phyloP scores from a whole-genome alignment of 2,113 vertebrate genomes.

The Phalacrocorax aristotelis region DNA sequence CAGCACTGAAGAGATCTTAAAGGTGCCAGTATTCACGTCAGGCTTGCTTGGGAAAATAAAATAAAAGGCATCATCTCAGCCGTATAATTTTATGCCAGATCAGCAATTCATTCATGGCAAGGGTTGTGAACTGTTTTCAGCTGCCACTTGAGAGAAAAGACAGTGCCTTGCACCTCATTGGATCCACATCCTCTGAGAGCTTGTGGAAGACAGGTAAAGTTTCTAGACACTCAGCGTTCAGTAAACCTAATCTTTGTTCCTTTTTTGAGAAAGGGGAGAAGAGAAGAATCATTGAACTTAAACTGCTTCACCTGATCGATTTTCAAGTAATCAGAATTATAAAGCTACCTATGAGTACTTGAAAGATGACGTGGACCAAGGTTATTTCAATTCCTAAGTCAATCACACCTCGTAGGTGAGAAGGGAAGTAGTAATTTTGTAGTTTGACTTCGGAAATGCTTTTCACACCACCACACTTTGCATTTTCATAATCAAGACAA shows the following conservation, averaged over 20 bases:
- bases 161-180: background rate
- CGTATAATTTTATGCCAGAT: background rate
- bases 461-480: background rate
- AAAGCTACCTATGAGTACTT: background rate
- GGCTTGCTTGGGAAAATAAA: background rate
- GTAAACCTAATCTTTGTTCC: background rate
- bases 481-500: background rate
- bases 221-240: background rate
- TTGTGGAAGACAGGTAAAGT: background rate
- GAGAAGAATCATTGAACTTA: background rate
- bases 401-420: background rate
- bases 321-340: background rate
- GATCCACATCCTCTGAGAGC: background rate
- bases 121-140: background rate
- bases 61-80: background rate
- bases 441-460: background rate
- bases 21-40: background rate
- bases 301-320: background rate
- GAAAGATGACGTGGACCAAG: background rate
- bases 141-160: background rate
- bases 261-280: background rate
- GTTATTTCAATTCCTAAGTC: background rate
- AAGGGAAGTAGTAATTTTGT: background rate
- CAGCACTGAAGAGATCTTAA: background rate
- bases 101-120: background rate